Conservation (phyloP, 2,113 vertebrate species). For the Grantiella picta region DNA sequence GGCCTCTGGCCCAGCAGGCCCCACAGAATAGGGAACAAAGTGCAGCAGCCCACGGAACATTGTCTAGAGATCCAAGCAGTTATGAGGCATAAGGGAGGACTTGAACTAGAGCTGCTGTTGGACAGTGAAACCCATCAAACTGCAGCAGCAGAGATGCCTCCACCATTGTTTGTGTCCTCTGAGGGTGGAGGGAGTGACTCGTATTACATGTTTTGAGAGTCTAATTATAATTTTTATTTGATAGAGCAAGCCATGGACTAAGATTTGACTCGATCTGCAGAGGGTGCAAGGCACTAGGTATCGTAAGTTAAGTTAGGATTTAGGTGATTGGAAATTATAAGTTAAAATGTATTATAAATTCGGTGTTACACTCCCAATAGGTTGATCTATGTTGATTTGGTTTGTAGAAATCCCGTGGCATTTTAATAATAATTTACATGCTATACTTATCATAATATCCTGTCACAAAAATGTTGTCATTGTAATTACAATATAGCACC, state of each 20-base stretch:
- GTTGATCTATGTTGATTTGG: neutral
- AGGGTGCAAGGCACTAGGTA: neutral
- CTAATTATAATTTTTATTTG: neutral
- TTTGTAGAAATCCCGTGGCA: neutral
- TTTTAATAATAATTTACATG: neutral
- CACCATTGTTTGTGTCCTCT: neutral
- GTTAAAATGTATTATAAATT: neutral
- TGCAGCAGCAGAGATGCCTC: neutral
- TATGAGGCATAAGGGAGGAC: neutral
- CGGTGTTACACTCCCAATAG: neutral
- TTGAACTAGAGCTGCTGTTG: neutral
- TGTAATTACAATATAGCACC: neutral
- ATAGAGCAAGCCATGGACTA: neutral
- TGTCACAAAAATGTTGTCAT: neutral
- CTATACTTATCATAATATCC: neutral
- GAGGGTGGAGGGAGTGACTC: neutral
- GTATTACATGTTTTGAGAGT: neutral
- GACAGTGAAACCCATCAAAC: neutral
- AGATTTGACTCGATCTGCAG: neutral
- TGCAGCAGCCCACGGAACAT: neutral
- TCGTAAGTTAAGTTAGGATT: neutral
- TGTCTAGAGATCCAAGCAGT: neutral
- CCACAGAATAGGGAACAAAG: neutral
- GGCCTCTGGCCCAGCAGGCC: neutral
- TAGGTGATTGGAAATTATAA: neutral